These are phyloP conservation scores for Melanerpes formicivorus DNA, from an alignment of 2,113 vertebrate species.

Conservation along the genomic window DNA sequence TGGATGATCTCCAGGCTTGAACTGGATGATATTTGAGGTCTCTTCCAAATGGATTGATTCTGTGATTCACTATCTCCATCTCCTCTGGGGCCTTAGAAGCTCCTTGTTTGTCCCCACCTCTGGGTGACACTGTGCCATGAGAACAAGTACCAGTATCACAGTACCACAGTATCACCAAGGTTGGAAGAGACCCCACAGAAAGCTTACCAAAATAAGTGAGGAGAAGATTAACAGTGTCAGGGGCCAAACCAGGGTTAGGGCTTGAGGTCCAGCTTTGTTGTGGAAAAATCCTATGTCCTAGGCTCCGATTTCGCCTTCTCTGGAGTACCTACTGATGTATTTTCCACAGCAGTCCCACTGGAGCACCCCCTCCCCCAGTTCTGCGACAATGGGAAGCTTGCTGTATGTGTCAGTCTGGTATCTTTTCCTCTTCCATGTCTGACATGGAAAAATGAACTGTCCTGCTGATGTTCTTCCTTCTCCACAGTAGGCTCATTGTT, in stretches of 20 bases:
- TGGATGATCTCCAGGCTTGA: too few species aligned
- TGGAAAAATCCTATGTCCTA: neutral
- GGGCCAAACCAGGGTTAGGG: neutral
- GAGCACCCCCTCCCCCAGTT: neutral
- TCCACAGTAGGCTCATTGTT: neutral
- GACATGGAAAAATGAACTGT: neutral
- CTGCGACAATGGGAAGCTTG: neutral
- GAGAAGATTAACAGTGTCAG: neutral
- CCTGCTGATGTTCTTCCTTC: neutral
- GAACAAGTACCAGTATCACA: neutral
- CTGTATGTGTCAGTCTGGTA: neutral
- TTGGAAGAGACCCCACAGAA: neutral
- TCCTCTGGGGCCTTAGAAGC: rapidly evolving
- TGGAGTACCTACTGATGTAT: neutral
- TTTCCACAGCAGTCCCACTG: neutral
- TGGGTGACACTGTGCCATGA: neutral
- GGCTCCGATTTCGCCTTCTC: neutral
- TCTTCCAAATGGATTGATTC: too few species aligned
- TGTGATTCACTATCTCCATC: neutral
- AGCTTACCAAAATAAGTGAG: neutral
- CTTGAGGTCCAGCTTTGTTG: neutral
- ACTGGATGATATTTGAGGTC: too few species aligned
- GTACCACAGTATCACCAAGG: too few species aligned
- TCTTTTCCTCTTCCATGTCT: neutral
- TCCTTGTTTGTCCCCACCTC: neutral